Evolutionary conservation across 1,140 invertebrate genomes (phyloP).

Genomic region (Ganaspis sp.): DNA sequence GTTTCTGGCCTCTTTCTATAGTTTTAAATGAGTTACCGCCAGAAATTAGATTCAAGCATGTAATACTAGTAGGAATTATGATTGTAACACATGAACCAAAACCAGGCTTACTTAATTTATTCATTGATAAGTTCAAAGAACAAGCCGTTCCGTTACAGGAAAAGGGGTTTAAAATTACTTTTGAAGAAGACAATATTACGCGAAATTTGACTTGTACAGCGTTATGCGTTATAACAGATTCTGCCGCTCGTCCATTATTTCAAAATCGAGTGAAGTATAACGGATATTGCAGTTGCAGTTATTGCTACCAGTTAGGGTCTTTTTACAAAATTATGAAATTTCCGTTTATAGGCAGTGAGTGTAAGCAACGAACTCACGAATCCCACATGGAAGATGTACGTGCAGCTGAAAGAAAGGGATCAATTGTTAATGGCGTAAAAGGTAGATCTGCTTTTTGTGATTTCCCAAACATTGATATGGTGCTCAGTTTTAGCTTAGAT

Average conservation of each 20-base stretch:
- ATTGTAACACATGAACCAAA: background rate
- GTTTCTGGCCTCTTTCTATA: too few species aligned
- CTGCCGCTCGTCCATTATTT: conserved; percentile 38
- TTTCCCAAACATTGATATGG: conserved; percentile 32
- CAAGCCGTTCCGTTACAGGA: background rate
- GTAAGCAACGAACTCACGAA: conserved; percentile 33
- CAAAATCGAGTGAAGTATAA: conserved; percentile 44
- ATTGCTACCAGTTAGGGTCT: background rate
- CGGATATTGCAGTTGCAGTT: background rate
- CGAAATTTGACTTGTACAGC: too few species aligned
- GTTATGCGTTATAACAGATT: conserved; percentile 28
- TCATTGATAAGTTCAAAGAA: background rate
- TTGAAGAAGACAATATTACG: too few species aligned
- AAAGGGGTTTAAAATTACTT: background rate
- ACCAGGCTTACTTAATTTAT: background rate
- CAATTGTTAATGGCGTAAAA: conserved; percentile 38
- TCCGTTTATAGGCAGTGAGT: conserved; percentile 30
- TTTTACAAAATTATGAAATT: conserved; percentile 20
- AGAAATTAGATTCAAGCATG: background rate
- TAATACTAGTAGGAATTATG: background rate
- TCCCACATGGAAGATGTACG: conserved; percentile 30
- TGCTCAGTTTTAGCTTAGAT: conserved; percentile 39
- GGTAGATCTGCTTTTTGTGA: background rate
- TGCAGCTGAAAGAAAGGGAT: background rate
- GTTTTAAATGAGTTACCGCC: too few species aligned